Percentiles rank a stretch among this genome's conserved stretches.
These are phyloP conservation scores for Geophilus truncorum DNA, from an alignment of 2,888 invertebrate genomes.

Conservation along the genomic window DNA sequence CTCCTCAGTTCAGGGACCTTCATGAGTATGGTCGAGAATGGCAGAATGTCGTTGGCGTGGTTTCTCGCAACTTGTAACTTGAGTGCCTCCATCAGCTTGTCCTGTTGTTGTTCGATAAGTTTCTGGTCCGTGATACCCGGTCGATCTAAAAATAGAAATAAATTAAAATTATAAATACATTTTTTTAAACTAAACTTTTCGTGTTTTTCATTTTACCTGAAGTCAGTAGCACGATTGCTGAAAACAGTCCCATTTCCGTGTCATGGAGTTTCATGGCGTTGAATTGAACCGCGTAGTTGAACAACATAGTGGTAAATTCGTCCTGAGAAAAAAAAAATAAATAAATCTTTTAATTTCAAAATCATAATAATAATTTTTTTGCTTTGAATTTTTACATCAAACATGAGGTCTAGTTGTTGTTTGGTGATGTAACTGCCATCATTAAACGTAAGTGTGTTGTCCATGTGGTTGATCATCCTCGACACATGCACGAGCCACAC, in stretches of 20 bases:
- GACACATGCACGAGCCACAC: constrained; percentile 87
- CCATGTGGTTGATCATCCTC: constrained; percentile 66
- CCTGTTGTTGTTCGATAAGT: constrained; percentile 70
- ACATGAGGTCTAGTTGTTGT: constrained; percentile 77
- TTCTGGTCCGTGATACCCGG: constrained; percentile 73
- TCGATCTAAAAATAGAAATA: constrained; percentile 59
- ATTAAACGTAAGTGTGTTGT: constrained; percentile 71
- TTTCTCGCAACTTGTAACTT: constrained; percentile 66
- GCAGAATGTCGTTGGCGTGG: constrained; percentile 58
- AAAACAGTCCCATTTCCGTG: constrained; percentile 82
- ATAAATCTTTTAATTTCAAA: background rate
- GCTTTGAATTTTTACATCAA: constrained; percentile 61
- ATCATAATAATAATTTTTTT: background rate
- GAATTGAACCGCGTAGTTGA: constrained; percentile 68
- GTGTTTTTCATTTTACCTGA: constrained; percentile 45
- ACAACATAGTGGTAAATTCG: constrained; percentile 73
- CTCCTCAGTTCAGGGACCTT: constrained; percentile 70
- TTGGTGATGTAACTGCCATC: constrained; percentile 80
- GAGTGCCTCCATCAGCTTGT: constrained; percentile 78
- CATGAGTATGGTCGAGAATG: constrained; percentile 56
- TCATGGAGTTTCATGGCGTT: constrained; percentile 70
- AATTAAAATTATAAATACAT: background rate
- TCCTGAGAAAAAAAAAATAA: constrained; percentile 55
- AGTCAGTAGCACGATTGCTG: constrained; percentile 75
- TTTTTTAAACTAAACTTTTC: background rate